phyloP scores from a whole-genome alignment of 1,140 invertebrate genomes.

The Halictus rubicundus region DNA sequence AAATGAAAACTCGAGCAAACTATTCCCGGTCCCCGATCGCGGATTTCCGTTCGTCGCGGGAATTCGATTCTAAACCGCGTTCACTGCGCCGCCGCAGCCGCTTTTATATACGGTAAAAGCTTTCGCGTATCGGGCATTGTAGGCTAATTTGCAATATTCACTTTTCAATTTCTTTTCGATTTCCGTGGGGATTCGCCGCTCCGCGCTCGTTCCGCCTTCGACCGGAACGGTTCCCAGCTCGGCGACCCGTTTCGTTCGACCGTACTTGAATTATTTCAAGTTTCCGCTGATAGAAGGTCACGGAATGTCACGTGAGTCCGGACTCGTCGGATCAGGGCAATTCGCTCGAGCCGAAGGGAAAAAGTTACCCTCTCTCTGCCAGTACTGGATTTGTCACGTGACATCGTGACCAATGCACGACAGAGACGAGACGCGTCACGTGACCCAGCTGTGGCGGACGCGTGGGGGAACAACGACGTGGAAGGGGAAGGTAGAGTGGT shows the following conservation, averaged over 20 bases:
- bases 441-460: too few relatives aligned
- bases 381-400: too few relatives aligned
- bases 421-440: too few relatives aligned
- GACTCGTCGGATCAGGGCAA: too few relatives aligned
- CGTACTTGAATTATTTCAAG: too few relatives aligned
- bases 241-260: not conserved
- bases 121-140: not conserved
- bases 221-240: not conserved
- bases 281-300: too few relatives aligned
- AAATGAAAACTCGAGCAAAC: slow-evolving; percentile 42
- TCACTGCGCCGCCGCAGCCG: not conserved
- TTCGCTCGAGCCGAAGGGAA: too few relatives aligned
- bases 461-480: too few relatives aligned
- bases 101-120: slow-evolving; percentile 5
- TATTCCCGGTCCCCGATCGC: slow-evolving; percentile 6
- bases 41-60: not conserved
- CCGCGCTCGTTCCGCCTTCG: not conserved
- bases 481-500: too few relatives aligned
- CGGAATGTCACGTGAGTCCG: too few relatives aligned
- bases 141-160: slow-evolving; percentile 24
- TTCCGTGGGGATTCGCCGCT: not conserved
- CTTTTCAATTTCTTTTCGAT: slow-evolving; percentile 30
- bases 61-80: slow-evolving; percentile 32
- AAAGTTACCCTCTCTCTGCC: too few relatives aligned
- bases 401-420: too few relatives aligned